Base-by-base conservation (phyloP, 2,113 vertebrate species). In the Ifrita kowaldi region DNA sequence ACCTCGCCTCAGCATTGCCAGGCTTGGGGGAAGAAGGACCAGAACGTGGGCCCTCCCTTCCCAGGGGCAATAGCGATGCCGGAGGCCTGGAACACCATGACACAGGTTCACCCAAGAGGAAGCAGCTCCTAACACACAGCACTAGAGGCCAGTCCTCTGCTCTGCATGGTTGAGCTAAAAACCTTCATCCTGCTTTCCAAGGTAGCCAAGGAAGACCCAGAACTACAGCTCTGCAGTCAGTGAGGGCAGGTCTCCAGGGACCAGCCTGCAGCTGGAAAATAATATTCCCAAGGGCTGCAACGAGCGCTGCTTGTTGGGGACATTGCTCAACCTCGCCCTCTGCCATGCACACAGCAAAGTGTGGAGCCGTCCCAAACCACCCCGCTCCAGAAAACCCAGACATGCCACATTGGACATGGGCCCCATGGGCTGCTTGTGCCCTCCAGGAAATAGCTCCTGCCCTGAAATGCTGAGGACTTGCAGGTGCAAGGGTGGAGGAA, bases 1-100 rank as follows among this genome's bases (percentile, higher is more conserved):
- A 90, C 32, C 2, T 0, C 0, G 0, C 57, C 70, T 83, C 71
- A 23, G 57, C 2, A 0, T 5, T 30, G 68, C 52, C 49, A 56
- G 53, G 57, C 44, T 56, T 7, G 21, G 46, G 39, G 32, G 7
- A 80, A 59, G 55, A 83, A 62, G 63, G 47, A 70, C 32, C 28
- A 33, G 18, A 69, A 74, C 27, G 15, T 0, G 1, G 16, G 57
- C 64, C 41, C 50, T 92, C 75, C 41, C 79, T 84, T 60, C 71
- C 75, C 8, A 0, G 16, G n/a, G 41, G 57, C 1, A 4, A 41
- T 49, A 44, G 35, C 0, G 67, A 49, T 69, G 74, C 74, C 26
- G 3, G 62, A 87, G 70, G 79, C 52, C 80, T 90, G 7, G 3
- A 52, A 53, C 85, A 88, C 49, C 70, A 52, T 12, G 4, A 65